Conservation (phyloP, 2,888 invertebrate species). For the Andrena dorsata region DNA sequence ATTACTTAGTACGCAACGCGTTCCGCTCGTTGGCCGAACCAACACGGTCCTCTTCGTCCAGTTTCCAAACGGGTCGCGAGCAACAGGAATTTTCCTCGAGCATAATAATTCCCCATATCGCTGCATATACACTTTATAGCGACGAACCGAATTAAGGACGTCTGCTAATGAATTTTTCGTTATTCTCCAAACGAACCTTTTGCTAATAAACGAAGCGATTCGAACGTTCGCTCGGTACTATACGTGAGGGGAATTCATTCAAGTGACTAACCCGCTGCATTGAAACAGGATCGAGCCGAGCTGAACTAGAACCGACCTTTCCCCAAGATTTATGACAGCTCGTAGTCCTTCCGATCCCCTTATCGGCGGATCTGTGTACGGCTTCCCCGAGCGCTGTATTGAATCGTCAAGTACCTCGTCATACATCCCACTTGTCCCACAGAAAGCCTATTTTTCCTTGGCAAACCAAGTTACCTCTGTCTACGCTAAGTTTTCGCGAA, state of each 20-base stretch:
- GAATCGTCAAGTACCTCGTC: conserved; percentile 17
- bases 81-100: not conserved
- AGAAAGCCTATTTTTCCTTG: not conserved
- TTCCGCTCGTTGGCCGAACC: conserved; percentile 31
- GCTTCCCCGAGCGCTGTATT: conserved; percentile 5
- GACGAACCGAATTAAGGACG: too few relatives aligned
- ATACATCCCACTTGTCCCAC: not conserved
- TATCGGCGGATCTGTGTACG: not conserved
- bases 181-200: not conserved
- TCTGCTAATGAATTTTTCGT: too few relatives aligned
- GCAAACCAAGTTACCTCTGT: not conserved
- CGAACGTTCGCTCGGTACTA: conserved; percentile 8
- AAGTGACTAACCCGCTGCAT: not conserved
- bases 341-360: conserved; percentile 29
- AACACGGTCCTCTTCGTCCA: conserved; percentile 4
- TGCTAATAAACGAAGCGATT: conserved; percentile 5
- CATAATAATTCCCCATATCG: not conserved
- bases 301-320: conserved; percentile 20
- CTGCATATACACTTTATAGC: not conserved
- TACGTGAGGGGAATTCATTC: conserved; percentile 36
- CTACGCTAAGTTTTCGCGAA: not conserved
- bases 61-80: conserved; percentile 16
- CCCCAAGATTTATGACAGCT: conserved; percentile 26
- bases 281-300: not conserved
- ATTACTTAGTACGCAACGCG: conserved; percentile 54